A percentile compares a stretch with the other conserved stretches of the same genome.
Evolutionary conservation across 2,888 invertebrate species (phyloP).

Genomic region (Trachelus tabidus): DNA sequence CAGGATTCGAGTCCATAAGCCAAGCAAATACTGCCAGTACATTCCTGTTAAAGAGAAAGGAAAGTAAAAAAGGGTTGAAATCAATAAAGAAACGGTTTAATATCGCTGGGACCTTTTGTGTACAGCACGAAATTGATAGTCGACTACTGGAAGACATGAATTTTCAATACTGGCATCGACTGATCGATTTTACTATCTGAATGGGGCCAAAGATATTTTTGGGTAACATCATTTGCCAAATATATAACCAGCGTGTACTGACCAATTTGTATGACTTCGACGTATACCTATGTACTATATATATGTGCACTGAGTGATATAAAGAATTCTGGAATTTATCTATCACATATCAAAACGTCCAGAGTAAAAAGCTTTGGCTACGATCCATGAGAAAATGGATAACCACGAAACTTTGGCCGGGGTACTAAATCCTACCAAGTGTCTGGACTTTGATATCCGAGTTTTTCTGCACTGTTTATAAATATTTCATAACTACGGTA

Average conservation of each 20-base stretch:
- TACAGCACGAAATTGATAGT: background rate
- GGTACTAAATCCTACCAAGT: background rate
- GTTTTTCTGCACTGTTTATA: background rate
- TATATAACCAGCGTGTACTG: background rate
- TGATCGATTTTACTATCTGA: background rate
- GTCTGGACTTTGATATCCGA: background rate
- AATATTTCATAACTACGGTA: background rate
- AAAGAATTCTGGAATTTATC: background rate
- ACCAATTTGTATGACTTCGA: background rate
- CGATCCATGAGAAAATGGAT: background rate
- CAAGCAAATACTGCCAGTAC: slow-evolving; percentile 97
- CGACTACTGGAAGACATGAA: background rate
- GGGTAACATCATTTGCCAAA: background rate
- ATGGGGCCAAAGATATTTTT: background rate
- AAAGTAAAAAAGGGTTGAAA: background rate
- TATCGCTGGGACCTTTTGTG: background rate
- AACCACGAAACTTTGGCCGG: background rate
- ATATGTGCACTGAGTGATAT: background rate
- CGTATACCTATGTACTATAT: too few relatives aligned
- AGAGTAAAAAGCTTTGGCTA: background rate
- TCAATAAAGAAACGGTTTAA: background rate
- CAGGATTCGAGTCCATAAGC: slow-evolving; percentile 97
- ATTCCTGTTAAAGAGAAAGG: slow-evolving; percentile 74
- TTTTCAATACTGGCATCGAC: background rate
- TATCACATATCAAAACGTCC: background rate